These are phyloP conservation scores for Ormyrus pomaceus DNA, from an alignment of 2,888 invertebrate genomes.

Conservation along the genomic window DNA sequence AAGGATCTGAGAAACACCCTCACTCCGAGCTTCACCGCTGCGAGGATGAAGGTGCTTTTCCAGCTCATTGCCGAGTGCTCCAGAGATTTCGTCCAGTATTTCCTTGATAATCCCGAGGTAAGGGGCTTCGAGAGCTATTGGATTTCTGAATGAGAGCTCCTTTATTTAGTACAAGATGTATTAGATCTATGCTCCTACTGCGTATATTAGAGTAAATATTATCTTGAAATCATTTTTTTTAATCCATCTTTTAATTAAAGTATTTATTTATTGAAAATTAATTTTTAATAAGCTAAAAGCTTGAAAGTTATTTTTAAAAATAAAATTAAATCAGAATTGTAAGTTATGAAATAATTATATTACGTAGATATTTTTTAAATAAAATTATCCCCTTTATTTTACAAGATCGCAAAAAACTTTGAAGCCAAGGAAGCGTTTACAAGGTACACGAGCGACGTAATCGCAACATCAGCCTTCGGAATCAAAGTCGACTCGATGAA, in stretches of 20 bases:
- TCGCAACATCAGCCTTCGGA: constrained; percentile 79
- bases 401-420: constrained; percentile 62
- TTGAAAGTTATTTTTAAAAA: no score
- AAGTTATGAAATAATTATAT: neutral
- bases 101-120: constrained; percentile 62
- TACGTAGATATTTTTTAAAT: neutral
- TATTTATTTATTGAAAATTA: neutral
- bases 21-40: constrained; percentile 67
- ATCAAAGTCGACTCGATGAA: constrained; percentile 78
- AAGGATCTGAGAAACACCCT: constrained; percentile 65
- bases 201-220: no score
- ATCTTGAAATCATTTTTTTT: no score
- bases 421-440: constrained; percentile 77
- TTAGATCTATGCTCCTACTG: no score
- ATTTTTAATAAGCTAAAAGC: neutral
- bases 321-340: no score
- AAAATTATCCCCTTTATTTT: neutral
- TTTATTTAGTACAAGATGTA: neutral
- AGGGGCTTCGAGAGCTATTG: neutral
- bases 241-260: neutral
- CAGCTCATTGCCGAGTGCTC: constrained; percentile 64
- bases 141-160: neutral
- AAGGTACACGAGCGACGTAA: constrained; percentile 79
- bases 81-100: constrained; percentile 61
- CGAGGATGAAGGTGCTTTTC: constrained; percentile 68